Conservation (phyloP, 2,888 invertebrate species). For the Philereme transversata region DNA sequence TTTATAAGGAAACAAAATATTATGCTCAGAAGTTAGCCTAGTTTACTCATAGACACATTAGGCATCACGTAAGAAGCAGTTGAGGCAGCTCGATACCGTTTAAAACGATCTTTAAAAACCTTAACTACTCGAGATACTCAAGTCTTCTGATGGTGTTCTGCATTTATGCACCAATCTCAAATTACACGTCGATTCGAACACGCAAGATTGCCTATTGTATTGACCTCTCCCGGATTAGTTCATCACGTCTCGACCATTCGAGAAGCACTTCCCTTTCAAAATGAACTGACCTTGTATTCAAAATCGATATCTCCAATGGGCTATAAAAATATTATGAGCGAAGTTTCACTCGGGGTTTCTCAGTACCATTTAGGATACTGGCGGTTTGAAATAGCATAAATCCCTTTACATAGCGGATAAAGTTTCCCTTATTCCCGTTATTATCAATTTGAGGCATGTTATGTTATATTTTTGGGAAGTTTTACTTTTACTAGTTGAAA, state of each 20-base stretch:
- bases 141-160: too few species aligned
- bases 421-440: slow-evolving; percentile 10
- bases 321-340: slow-evolving; percentile 24
- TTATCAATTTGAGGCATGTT: slow-evolving; percentile 17
- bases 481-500: not conserved
- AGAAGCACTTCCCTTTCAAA: slow-evolving; percentile 9
- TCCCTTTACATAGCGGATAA: slow-evolving; percentile 14
- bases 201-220: not conserved
- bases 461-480: slow-evolving; percentile 11
- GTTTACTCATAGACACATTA: too few species aligned
- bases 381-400: slow-evolving; percentile 19
- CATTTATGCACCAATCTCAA: too few species aligned
- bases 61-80: too few species aligned
- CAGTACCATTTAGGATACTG: slow-evolving; percentile 4
- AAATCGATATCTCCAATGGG: slow-evolving; percentile 22
- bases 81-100: too few species aligned
- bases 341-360: slow-evolving; percentile 11
- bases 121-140: too few species aligned
- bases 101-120: too few species aligned
- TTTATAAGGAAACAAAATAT: too few species aligned
- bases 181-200: too few species aligned
- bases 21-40: too few species aligned
- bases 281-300: slow-evolving; percentile 12
- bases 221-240: slow-evolving; percentile 1
- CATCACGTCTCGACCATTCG: slow-evolving; percentile 9